A percentile compares a stretch with the other conserved stretches of the same genome.
Evolutionary conservation across 2,888 invertebrate species (phyloP).

Genomic region (Ceramica pisi): DNA sequence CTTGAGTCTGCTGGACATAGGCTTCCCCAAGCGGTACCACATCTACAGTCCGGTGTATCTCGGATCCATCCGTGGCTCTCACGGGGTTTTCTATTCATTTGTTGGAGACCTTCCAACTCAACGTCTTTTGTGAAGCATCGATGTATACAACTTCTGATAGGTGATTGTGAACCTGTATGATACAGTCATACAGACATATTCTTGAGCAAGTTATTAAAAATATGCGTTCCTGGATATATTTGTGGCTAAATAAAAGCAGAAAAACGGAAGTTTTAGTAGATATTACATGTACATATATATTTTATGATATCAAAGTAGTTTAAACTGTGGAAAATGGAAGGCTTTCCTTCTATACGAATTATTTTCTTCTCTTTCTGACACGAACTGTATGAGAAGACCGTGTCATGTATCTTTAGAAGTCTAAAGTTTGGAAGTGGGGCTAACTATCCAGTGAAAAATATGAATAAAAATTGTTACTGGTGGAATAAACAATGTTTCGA

Average conservation of each 20-base stretch:
- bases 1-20: not conserved
- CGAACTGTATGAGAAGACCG: not conserved
- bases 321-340: not conserved
- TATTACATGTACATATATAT: constrained; percentile 15
- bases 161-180: no score
- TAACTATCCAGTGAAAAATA: not conserved
- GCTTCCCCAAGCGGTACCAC: not conserved
- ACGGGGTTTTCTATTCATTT: not conserved
- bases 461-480: not conserved
- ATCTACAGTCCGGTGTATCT: not conserved
- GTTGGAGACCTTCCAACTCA: not conserved
- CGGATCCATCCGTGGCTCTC: not conserved
- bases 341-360: not conserved
- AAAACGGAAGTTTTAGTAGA: not conserved
- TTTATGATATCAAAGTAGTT: constrained; percentile 8
- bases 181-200: not conserved
- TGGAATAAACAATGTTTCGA: not conserved
- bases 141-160: not conserved
- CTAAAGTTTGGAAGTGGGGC: not conserved
- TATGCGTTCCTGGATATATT: not conserved
- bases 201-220: not conserved
- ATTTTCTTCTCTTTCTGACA: not conserved
- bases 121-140: no score
- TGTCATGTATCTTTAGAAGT: not conserved
- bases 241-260: not conserved